Percentiles rank a stretch among this genome's conserved stretches.
phyloP scores from a whole-genome alignment of 2,113 vertebrate species.

The Azemiops feae region DNA sequence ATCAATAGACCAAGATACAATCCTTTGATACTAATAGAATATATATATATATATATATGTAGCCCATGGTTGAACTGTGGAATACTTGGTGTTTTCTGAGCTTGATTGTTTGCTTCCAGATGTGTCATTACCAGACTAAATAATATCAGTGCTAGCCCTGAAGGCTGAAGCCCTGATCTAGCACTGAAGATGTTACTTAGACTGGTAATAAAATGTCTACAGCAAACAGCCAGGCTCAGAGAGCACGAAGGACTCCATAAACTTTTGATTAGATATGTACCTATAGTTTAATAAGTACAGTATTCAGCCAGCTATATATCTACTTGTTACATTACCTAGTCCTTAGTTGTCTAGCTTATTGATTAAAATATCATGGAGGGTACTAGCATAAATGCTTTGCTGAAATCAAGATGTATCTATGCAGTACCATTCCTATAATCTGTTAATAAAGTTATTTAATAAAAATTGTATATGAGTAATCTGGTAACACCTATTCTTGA shows the following conservation, averaged over 20 bases:
- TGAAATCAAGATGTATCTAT: background rate
- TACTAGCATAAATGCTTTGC: background rate
- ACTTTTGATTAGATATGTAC: background rate
- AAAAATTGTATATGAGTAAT: background rate
- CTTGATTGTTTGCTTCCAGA: background rate
- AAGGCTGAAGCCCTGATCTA: background rate
- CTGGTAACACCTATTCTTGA: background rate
- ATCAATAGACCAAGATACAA: background rate
- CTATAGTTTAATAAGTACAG: background rate
- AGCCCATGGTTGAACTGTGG: background rate
- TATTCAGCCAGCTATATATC: background rate
- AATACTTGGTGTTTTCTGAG: background rate
- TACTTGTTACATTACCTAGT: background rate
- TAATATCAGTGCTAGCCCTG: too few relatives aligned
- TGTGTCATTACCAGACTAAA: background rate
- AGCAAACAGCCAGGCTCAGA: background rate
- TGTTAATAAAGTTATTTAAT: background rate
- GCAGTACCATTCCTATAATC: background rate
- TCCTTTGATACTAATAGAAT: background rate
- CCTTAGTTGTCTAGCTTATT: background rate
- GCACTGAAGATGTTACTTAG: background rate
- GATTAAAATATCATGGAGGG: background rate
- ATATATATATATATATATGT: background rate
- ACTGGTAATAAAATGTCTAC: background rate
- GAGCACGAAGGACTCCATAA: background rate